phyloP scores from a whole-genome alignment of 1,140 invertebrate species.

The Heliconius hewitsoni region DNA sequence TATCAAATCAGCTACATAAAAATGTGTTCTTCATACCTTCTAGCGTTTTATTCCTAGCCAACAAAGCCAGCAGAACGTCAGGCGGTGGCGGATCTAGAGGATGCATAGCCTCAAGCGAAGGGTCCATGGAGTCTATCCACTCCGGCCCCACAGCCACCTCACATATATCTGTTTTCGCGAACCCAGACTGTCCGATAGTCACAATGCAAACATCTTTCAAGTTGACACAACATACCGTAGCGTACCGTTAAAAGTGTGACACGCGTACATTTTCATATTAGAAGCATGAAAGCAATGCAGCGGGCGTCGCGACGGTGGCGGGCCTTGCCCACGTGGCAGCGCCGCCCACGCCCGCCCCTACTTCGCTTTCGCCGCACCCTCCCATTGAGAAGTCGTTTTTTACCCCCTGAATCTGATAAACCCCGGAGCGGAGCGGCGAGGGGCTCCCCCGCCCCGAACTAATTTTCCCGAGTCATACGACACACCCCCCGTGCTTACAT shows the following conservation, averaged over 20 bases:
- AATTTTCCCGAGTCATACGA: slow-evolving; percentile 80
- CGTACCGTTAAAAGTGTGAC: slow-evolving; percentile 20
- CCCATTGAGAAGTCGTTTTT: slow-evolving; percentile 81
- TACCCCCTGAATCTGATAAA: slow-evolving; percentile 79
- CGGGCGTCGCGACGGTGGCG: slow-evolving; percentile 53
- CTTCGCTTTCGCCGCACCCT: slow-evolving; percentile 64
- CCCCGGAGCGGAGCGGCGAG: slow-evolving; percentile 57
- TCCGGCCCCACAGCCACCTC: slow-evolving; percentile 62
- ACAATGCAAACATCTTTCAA: slow-evolving; percentile 54
- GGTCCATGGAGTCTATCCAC: slow-evolving; percentile 61
- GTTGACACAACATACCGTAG: slow-evolving; percentile 50
- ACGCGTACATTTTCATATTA: slow-evolving; percentile 49
- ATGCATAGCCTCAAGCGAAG: slow-evolving; percentile 65
- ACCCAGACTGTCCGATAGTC: slow-evolving; percentile 52
- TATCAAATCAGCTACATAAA: background rate
- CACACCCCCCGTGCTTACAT: slow-evolving; percentile 80
- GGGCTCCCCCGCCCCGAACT: slow-evolving; percentile 79
- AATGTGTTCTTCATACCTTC: slow-evolving; percentile 84
- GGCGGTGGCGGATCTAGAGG: slow-evolving; percentile 83
- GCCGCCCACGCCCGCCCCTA: slow-evolving; percentile 70
- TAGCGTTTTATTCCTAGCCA: slow-evolving; percentile 92
- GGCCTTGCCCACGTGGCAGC: slow-evolving; percentile 67
- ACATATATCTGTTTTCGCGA: slow-evolving; percentile 58
- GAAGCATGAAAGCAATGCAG: slow-evolving; percentile 47
- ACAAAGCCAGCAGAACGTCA: slow-evolving; percentile 90